Evolutionary conservation across 2,888 invertebrate species (phyloP).

Genomic region (Cenopis cana): DNA sequence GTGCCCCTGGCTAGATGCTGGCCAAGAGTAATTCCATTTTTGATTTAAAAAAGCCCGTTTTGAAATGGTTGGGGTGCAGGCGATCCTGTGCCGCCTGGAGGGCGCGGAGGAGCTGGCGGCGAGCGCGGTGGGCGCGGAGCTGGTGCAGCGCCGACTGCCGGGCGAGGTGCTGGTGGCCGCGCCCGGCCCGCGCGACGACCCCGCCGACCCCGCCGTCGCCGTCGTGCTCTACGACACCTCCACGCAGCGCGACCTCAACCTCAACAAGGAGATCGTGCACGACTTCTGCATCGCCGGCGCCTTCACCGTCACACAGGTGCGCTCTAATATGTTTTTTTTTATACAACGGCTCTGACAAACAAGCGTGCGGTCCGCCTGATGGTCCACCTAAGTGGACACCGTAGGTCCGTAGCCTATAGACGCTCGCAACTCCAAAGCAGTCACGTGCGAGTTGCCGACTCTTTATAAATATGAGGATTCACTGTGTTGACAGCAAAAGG

Average conservation of each 20-base stretch:
- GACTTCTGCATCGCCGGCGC: conserved; percentile 76
- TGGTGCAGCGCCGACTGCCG: conserved; percentile 72
- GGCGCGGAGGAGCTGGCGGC: conserved; percentile 88
- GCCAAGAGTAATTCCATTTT: too few relatives aligned
- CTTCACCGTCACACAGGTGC: conserved; percentile 70
- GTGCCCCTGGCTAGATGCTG: too few relatives aligned
- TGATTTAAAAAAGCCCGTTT: too few relatives aligned
- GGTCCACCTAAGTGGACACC: too few relatives aligned
- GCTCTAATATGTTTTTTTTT: too few relatives aligned
- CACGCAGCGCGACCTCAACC: conserved; percentile 86
- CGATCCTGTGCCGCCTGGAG: conserved; percentile 88
- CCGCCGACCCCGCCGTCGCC: conserved; percentile 79
- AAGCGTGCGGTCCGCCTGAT: too few relatives aligned
- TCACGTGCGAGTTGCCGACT: too few relatives aligned
- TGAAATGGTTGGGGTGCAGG: conserved; percentile 67
- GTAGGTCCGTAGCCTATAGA: too few relatives aligned
- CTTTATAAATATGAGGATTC: too few relatives aligned
- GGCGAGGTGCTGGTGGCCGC: conserved; percentile 84
- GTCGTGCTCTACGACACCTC: conserved; percentile 88
- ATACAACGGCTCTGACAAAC: too few relatives aligned
- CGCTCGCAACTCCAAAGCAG: too few relatives aligned
- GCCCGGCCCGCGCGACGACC: conserved; percentile 73
- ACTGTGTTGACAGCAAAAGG: too few relatives aligned
- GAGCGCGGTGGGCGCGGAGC: conserved; percentile 61
- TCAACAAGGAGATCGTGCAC: conserved; percentile 86